These are phyloP conservation scores for Trichonephila clavata DNA, from an alignment of 1,140 invertebrate genomes.

Conservation along the genomic window DNA sequence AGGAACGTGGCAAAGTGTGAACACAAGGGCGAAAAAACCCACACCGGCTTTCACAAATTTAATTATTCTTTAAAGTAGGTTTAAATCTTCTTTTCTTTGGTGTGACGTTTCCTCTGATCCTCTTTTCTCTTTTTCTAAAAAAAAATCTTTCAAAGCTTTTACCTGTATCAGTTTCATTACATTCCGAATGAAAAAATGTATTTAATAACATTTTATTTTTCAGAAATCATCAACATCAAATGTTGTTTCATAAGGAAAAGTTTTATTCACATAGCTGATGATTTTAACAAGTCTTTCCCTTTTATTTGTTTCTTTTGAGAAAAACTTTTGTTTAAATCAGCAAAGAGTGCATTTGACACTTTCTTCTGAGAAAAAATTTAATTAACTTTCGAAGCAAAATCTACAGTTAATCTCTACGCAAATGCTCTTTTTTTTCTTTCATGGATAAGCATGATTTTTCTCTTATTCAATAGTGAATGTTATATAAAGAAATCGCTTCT, in stretches of 20 bases:
- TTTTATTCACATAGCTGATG: background rate
- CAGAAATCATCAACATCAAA: background rate
- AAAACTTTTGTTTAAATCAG: background rate
- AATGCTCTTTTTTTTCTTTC: background rate
- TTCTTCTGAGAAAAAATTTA: background rate
- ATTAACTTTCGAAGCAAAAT: slow-evolving; percentile 8
- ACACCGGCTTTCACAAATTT: background rate
- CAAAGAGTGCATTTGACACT: background rate
- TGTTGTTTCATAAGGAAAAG: background rate
- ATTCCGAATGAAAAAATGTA: background rate
- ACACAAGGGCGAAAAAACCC: background rate
- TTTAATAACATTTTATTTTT: background rate
- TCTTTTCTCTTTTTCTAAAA: background rate
- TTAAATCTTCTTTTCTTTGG: background rate
- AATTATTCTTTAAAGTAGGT: slow-evolving; percentile 1
- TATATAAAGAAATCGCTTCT: background rate
- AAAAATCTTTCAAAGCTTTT: background rate
- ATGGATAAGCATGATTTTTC: background rate
- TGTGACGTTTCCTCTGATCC: background rate
- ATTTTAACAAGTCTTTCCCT: background rate
- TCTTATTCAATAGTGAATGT: background rate
- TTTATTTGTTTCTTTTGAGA: background rate
- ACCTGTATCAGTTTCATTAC: background rate
- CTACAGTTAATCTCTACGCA: background rate
- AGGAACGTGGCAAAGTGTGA: background rate